Evolutionary conservation across 2,797 vertebrate species (phyloP).

Genomic region (Falco berigora): DNA sequence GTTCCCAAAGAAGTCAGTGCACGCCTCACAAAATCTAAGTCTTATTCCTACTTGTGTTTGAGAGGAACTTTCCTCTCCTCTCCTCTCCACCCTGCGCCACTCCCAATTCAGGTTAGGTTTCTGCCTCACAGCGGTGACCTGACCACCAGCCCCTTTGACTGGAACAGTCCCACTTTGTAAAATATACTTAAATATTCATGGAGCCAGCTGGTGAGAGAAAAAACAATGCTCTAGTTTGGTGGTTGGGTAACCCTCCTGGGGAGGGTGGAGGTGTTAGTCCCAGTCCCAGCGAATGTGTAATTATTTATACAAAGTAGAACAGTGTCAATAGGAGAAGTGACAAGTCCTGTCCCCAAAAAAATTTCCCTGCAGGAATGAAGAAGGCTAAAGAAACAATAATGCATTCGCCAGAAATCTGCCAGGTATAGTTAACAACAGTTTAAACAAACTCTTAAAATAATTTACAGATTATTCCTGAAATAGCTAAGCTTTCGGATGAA

Average conservation of each 20-base stretch:
- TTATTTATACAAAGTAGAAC: conserved; percentile 30
- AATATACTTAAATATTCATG: conserved; percentile 34
- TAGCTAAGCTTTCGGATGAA: conserved; percentile 38
- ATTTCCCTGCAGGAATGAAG: background rate
- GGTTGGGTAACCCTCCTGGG: conserved; percentile 3
- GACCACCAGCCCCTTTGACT: background rate
- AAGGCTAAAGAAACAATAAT: conserved; percentile 35
- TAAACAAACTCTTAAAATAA: conserved; percentile 50
- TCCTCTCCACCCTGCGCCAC: background rate
- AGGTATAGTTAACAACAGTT: conserved; percentile 30
- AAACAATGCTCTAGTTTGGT: conserved; percentile 46
- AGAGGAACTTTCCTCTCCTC: background rate
- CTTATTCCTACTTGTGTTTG: background rate
- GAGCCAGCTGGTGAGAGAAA: conserved; percentile 21
- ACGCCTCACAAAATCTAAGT: background rate
- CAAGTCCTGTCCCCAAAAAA: background rate
- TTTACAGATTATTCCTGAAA: conserved; percentile 56
- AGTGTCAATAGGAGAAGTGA: conserved; percentile 16
- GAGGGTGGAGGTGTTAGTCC: conserved; percentile 26
- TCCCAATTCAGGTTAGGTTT: background rate
- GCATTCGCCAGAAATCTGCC: conserved; percentile 27
- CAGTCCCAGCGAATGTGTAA: conserved; percentile 26
- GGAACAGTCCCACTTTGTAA: conserved; percentile 45
- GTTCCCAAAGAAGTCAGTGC: background rate
- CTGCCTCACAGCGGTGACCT: background rate